Conservation (phyloP, 2,888 invertebrate genomes). For the Standfussiana lucernea region DNA sequence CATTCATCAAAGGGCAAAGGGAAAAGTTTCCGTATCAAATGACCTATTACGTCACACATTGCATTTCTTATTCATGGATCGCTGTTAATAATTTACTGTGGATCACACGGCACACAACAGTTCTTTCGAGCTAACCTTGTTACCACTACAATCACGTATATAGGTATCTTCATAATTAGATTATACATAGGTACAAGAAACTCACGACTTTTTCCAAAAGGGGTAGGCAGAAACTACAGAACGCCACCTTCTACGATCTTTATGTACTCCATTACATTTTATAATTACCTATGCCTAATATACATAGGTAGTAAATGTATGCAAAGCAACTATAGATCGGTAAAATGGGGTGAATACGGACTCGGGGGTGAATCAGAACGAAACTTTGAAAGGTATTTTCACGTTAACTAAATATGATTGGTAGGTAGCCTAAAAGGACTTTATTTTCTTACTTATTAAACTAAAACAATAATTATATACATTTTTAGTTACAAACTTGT, state of each 20-base stretch:
- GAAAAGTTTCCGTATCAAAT: slow-evolving; percentile 5
- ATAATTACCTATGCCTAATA: too few relatives aligned
- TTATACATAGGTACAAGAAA: neutral
- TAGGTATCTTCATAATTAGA: neutral
- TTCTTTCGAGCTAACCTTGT: slow-evolving; percentile 9
- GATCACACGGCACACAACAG: neutral
- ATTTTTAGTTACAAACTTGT: too few relatives aligned
- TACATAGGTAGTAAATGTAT: neutral
- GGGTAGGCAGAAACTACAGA: neutral
- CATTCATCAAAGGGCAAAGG: slow-evolving; percentile 2
- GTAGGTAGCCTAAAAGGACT: too few relatives aligned
- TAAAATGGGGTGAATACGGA: neutral
- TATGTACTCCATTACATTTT: neutral
- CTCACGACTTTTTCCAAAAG: neutral
- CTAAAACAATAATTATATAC: too few relatives aligned
- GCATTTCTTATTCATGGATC: slow-evolving; percentile 18
- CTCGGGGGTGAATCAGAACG: neutral
- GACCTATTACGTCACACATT: slow-evolving; percentile 25
- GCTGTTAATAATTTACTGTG: slow-evolving; percentile 6
- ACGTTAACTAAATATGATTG: neutral
- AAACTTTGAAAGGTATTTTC: neutral
- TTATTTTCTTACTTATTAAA: neutral
- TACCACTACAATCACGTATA: neutral
- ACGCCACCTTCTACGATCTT: neutral
- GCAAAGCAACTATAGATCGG: neutral